These are phyloP conservation scores for Rhineura floridana DNA, from an alignment of 2,113 vertebrate species.

Conservation along the genomic window DNA sequence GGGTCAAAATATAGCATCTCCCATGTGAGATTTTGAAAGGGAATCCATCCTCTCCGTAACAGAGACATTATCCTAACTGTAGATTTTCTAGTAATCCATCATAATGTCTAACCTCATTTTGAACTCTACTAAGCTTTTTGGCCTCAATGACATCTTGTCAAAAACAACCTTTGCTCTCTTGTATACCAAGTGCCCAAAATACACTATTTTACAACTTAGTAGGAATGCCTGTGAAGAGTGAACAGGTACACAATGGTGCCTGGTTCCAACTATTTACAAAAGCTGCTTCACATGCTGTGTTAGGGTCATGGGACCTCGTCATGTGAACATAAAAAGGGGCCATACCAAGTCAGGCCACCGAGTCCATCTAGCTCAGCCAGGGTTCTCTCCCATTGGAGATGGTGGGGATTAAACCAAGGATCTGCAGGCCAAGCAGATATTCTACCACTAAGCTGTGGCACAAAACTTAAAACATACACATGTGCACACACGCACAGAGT, in stretches of 20 bases:
- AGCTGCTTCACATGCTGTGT: not conserved
- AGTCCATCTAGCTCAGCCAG: too few relatives aligned
- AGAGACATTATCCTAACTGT: not conserved
- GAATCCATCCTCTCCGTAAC: not conserved
- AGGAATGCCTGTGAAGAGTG: not conserved
- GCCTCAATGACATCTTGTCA: not conserved
- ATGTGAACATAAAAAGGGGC: too few relatives aligned
- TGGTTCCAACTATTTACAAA: not conserved
- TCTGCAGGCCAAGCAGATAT: too few relatives aligned
- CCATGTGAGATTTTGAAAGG: not conserved
- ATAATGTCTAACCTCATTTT: constrained; percentile 1
- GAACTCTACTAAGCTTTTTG: constrained; percentile 1
- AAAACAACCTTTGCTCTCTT: not conserved
- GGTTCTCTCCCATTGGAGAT: too few relatives aligned
- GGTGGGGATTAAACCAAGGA: too few relatives aligned
- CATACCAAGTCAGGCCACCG: too few relatives aligned
- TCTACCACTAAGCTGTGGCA: too few relatives aligned
- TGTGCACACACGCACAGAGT: too few relatives aligned
- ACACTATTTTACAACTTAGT: not conserved
- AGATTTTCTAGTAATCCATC: not conserved
- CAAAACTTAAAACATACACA: too few relatives aligned
- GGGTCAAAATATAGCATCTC: not conserved
- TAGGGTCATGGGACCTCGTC: too few relatives aligned
- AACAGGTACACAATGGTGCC: not conserved
- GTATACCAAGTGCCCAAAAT: not conserved